Evolutionary conservation across 2,113 vertebrate genomes (phyloP).

Genomic region (Neomonachus schauinslandi): DNA sequence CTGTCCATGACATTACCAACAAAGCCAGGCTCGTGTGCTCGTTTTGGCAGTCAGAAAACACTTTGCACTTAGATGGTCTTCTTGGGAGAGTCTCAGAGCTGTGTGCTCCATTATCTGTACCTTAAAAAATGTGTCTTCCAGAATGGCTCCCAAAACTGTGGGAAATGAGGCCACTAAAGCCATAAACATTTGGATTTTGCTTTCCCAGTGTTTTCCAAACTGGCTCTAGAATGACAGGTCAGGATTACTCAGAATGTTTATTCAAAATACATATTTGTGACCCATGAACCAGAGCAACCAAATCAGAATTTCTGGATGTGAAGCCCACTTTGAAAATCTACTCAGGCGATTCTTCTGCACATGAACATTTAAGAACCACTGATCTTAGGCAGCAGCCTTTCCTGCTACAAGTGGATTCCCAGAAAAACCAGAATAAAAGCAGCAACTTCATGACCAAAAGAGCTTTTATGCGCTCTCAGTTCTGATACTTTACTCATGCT

Average conservation of each 20-base stretch:
- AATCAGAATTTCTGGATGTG: background rate
- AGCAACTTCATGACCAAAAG: background rate
- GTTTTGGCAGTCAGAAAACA: background rate
- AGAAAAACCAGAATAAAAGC: constrained; percentile 25
- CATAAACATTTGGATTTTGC: background rate
- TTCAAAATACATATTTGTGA: background rate
- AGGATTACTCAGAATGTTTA: background rate
- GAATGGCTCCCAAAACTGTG: background rate
- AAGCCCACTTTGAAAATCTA: background rate
- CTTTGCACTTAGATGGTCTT: background rate
- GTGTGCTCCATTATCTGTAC: background rate
- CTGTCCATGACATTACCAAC: background rate
- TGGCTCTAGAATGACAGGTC: background rate
- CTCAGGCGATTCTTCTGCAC: background rate
- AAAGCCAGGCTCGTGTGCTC: background rate
- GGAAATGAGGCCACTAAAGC: background rate
- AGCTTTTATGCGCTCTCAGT: background rate
- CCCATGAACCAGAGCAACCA: background rate
- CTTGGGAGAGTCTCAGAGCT: background rate
- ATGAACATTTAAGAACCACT: background rate
- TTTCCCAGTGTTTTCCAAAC: background rate
- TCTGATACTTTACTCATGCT: background rate
- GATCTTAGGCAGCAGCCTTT: background rate
- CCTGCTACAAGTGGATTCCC: background rate
- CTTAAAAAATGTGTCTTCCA: background rate